Evolutionary conservation across 2,113 vertebrate species (phyloP).

Genomic region (Xenopus borealis): DNA sequence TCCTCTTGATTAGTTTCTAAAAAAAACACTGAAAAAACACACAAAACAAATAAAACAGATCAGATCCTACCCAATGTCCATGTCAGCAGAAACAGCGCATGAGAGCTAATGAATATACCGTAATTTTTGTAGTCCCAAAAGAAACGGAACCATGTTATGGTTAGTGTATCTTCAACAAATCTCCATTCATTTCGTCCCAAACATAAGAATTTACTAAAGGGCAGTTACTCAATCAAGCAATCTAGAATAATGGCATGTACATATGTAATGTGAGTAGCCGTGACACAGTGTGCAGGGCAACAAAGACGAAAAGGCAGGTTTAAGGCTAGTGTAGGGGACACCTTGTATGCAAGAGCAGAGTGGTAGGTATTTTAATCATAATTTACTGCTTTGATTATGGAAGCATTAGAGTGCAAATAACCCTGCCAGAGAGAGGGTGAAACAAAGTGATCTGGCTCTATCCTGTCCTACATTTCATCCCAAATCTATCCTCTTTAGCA

Average conservation of each 20-base stretch:
- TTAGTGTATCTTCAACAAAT: too few species aligned
- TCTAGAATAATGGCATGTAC: conserved; percentile 6
- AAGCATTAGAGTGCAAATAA: neutral
- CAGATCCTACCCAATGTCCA: too few species aligned
- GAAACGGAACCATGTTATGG: too few species aligned
- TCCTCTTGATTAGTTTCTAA: conserved; percentile 92
- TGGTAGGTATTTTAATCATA: neutral
- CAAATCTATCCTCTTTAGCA: too few species aligned
- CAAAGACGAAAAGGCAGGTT: neutral
- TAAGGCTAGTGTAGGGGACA: neutral
- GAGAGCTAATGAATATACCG: too few species aligned
- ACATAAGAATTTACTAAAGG: too few species aligned
- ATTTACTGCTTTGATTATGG: neutral
- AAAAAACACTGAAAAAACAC: conserved; percentile 25
- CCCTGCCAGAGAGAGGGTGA: neutral
- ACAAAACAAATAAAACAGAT: too few species aligned
- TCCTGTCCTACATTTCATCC: too few species aligned
- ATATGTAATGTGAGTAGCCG: neutral
- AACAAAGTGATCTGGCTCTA: neutral
- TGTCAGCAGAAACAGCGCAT: too few species aligned
- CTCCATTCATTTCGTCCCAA: too few species aligned
- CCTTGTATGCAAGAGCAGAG: neutral
- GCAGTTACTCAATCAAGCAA: too few species aligned
- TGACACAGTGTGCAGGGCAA: conserved; percentile 31
- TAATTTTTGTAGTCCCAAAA: too few species aligned